These are phyloP conservation scores for Chlorodrepanis virens DNA, from an alignment of 2,113 vertebrate species.

Conservation along the genomic window DNA sequence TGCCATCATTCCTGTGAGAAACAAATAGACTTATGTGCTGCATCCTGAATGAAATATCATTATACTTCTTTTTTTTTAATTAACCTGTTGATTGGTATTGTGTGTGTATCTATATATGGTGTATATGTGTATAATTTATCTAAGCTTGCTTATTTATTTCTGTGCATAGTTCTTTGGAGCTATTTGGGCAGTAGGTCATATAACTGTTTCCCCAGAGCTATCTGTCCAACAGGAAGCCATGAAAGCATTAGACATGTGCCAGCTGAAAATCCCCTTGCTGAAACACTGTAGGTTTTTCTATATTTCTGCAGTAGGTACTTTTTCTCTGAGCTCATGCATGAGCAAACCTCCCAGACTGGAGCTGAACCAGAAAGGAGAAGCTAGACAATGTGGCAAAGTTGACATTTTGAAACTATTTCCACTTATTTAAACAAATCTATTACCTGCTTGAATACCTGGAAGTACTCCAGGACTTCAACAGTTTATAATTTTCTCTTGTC, in stretches of 20 bases:
- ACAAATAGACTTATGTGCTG: not conserved
- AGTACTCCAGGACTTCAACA: constrained; percentile 53
- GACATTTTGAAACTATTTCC: constrained; percentile 51
- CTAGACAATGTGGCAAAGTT: constrained; percentile 42
- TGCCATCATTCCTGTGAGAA: not conserved
- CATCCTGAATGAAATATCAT: not conserved
- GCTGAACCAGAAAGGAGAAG: constrained; percentile 32
- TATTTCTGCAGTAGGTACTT: not conserved
- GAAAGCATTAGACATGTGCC: not conserved
- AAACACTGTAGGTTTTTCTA: not conserved
- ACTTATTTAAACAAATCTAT: constrained; percentile 55
- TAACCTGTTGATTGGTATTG: not conserved
- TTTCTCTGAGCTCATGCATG: not conserved
- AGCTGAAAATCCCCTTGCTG: not conserved
- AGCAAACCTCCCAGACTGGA: constrained; percentile 33
- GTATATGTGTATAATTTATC: not conserved
- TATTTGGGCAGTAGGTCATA: not conserved
- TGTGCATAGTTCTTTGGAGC: not conserved
- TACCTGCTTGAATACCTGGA: constrained; percentile 64
- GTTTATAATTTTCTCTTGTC: constrained; percentile 41
- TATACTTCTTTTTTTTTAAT: not conserved
- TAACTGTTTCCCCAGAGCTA: not conserved
- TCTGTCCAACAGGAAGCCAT: not conserved
- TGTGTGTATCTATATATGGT: not conserved
- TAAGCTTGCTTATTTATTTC: not conserved